Evolutionary conservation across 2,888 invertebrate species (phyloP).

Genomic region (Ethmia dodecea): DNA sequence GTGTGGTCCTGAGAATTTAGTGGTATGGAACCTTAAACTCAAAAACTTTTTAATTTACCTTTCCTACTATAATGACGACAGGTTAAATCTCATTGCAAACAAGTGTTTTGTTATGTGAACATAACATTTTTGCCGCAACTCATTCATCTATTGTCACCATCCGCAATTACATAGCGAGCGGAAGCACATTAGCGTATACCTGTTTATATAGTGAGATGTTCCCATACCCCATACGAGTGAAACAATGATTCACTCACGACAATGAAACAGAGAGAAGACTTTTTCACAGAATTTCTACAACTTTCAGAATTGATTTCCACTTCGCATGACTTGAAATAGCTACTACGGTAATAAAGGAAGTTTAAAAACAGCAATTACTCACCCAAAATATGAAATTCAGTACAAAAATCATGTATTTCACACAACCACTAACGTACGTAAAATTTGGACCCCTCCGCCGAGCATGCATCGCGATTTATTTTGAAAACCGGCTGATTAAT

Average conservation of each 20-base stretch:
- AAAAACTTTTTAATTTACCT: no score
- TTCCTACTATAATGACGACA: no score
- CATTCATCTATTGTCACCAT: conserved; percentile 10
- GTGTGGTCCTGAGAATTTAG: no score
- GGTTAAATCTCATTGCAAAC: no score
- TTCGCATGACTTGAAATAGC: conserved; percentile 10
- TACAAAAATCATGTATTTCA: conserved; percentile 93
- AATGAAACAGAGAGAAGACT: conserved; percentile 8
- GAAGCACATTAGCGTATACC: conserved; percentile 19
- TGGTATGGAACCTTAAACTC: no score
- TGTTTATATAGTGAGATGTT: conserved; percentile 9
- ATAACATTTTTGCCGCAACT: no score
- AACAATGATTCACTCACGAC: conserved; percentile 7
- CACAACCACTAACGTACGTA: conserved; percentile 90
- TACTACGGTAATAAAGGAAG: conserved; percentile 2
- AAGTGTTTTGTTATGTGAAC: no score
- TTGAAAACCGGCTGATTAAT: no score
- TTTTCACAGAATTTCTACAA: not conserved
- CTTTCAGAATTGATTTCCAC: not conserved
- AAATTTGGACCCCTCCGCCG: conserved; percentile 81
- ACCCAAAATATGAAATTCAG: conserved; percentile 95
- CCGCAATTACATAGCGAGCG: conserved; percentile 19
- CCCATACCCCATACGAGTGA: no score
- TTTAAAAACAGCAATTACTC: conserved; percentile 47
- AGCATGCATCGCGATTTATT: conserved; percentile 79